Conservation (phyloP, 2,888 invertebrate genomes). For the Nephrotoma appendiculata region DNA sequence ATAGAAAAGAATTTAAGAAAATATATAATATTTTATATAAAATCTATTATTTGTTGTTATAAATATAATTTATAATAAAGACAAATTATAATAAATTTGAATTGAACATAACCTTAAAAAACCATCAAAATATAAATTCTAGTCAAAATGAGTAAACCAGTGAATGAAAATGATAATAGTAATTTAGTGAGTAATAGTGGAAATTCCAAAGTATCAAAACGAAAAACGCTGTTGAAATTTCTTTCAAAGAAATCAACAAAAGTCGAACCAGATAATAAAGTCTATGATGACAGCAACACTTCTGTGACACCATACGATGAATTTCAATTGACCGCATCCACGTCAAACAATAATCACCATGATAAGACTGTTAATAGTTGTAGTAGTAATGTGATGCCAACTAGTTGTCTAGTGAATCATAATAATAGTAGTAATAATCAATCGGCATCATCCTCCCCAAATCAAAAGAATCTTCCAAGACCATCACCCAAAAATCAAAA, state of each 20-base stretch:
- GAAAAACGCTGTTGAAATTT: neutral
- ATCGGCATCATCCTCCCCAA: conserved; percentile 15
- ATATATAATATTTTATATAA: neutral
- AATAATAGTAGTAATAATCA: conserved; percentile 12
- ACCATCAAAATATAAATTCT: neutral
- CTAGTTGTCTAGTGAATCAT: conserved; percentile 30
- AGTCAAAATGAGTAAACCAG: neutral
- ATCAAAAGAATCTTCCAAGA: conserved; percentile 20
- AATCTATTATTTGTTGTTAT: neutral
- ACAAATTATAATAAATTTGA: neutral
- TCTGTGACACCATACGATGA: neutral
- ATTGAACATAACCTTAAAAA: neutral
- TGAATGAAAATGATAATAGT: neutral
- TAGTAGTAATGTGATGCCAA: conserved; percentile 31
- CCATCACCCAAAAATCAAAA: conserved; percentile 21
- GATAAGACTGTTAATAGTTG: conserved; percentile 17
- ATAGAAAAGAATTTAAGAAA: neutral
- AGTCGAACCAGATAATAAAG: neutral
- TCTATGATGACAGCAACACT: neutral
- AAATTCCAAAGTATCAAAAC: neutral
- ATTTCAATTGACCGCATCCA: neutral
- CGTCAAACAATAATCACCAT: neutral
- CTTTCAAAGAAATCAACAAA: neutral
- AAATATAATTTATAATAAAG: neutral
- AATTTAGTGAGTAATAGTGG: neutral